A percentile compares a stretch with the other conserved stretches of the same genome.
Evolutionary conservation across 2,113 vertebrate genomes (phyloP).

Genomic region (Amblyornis subalaris): DNA sequence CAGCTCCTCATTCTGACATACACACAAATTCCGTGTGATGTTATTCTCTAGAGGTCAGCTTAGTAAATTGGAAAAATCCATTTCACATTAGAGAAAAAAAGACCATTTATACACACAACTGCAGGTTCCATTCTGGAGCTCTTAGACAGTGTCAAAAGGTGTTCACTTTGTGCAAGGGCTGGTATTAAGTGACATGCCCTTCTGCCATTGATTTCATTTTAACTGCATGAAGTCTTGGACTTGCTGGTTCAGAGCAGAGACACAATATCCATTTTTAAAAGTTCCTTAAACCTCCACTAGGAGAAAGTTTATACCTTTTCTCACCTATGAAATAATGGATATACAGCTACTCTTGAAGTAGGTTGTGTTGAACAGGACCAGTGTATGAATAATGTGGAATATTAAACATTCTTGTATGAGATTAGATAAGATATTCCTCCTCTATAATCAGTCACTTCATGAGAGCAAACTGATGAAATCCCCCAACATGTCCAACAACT

Average conservation of each 20-base stretch:
- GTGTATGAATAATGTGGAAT: background rate
- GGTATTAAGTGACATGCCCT: background rate
- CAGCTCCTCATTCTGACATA: background rate
- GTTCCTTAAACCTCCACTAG: background rate
- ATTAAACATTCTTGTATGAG: background rate
- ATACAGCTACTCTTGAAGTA: background rate
- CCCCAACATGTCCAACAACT: background rate
- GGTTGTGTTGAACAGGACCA: background rate
- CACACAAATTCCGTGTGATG: background rate
- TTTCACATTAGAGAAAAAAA: background rate
- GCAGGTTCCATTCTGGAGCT: background rate
- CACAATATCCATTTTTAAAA: background rate
- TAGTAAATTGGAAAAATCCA: background rate
- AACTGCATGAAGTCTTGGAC: background rate
- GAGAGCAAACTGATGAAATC: background rate
- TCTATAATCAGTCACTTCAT: background rate
- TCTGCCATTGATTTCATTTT: background rate
- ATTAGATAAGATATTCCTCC: background rate
- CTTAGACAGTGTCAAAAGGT: background rate
- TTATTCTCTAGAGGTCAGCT: background rate
- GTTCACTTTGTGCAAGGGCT: background rate
- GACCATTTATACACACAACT: background rate
- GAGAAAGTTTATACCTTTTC: background rate
- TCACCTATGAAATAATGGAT: background rate
- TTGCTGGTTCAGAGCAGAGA: background rate